phyloP scores from a whole-genome alignment of 2,797 vertebrate species.

The Syngnathus acus region DNA sequence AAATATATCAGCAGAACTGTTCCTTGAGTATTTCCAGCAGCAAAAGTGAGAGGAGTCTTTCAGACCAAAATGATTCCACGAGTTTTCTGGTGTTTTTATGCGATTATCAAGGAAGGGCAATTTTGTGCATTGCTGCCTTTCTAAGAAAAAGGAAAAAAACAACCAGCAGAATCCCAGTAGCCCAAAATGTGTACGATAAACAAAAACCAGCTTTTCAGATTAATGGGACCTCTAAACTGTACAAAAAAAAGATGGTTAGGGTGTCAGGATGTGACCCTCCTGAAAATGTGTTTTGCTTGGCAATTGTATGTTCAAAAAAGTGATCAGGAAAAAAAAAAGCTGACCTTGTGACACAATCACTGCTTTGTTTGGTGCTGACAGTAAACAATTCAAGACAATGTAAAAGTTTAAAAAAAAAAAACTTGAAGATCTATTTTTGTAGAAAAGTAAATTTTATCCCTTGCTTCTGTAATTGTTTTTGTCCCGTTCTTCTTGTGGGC shows the following conservation, averaged over 20 bases:
- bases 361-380: constrained; percentile 64
- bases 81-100: constrained; percentile 18
- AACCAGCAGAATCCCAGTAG: constrained; percentile 62
- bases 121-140: constrained; percentile 31
- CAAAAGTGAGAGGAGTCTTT: constrained; percentile 42
- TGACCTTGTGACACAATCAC: constrained; percentile 70
- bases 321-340: constrained; percentile 58
- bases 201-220: constrained; percentile 52
- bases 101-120: background rate
- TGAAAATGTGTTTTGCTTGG: constrained; percentile 59
- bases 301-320: constrained; percentile 48
- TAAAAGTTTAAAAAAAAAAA: constrained; percentile 46
- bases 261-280: constrained; percentile 42
- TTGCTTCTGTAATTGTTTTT: constrained; percentile 69
- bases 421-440: constrained; percentile 98
- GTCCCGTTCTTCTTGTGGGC: constrained; percentile 67
- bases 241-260: constrained; percentile 22
- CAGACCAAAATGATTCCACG: constrained; percentile 46
- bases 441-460: constrained; percentile 96
- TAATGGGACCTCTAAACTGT: constrained; percentile 43
- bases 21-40: constrained; percentile 59
- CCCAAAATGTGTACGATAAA: constrained; percentile 29
- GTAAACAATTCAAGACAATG: constrained; percentile 51
- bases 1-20: constrained; percentile 65
- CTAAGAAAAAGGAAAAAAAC: constrained; percentile 31